Evolutionary conservation across 2,888 invertebrate genomes (phyloP), one percentile per base, ranked within the genome.

Genomic region (Oscheius sp.): DNA sequence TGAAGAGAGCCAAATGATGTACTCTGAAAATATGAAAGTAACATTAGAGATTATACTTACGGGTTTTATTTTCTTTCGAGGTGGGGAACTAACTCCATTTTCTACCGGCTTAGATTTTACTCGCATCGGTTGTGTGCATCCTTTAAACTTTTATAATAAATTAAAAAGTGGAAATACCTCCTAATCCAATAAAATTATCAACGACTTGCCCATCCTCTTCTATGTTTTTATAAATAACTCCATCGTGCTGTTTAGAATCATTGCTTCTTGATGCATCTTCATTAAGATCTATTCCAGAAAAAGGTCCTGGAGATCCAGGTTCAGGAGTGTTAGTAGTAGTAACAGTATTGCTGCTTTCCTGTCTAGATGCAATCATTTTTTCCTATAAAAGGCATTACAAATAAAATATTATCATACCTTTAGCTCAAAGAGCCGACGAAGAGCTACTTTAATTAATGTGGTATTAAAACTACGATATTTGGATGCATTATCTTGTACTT

Each of bases 401-500:
- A 3, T 58, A 20, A 58, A 20, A 25, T 45, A 66, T n/a, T 3
- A 31, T 37, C 20, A 74, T n/a, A 75, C 89, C 84, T 92, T 91
- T 37, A 95, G 88, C 67, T 91, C 90, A 82, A 92, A 92, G 71
- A 97, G 90, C 81, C 95, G 90, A 87, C 92, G 91, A 64, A 96
- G 89, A 91, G 96, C 92, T 55, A 94, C 88, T 15, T 95, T 95
- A 65, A 96, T 79, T 15, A 85, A 65, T 3, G 25, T 17, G 0
- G 68, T 66, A 63, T 82, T 84, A 23, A 82, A 64, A 23, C 42
- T 61, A 17, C 94, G 92, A 86, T 92, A 94, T 83, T 92, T 92
- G 3, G 93, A 92, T 0, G 96, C 96, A 70, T 96, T 93, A 82
- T 97, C 97, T 80, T 93, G 93, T 3, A 95, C 92, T 88, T 97